phyloP scores from a whole-genome alignment of 2,113 vertebrate genomes.

The Xiphias gladius region DNA sequence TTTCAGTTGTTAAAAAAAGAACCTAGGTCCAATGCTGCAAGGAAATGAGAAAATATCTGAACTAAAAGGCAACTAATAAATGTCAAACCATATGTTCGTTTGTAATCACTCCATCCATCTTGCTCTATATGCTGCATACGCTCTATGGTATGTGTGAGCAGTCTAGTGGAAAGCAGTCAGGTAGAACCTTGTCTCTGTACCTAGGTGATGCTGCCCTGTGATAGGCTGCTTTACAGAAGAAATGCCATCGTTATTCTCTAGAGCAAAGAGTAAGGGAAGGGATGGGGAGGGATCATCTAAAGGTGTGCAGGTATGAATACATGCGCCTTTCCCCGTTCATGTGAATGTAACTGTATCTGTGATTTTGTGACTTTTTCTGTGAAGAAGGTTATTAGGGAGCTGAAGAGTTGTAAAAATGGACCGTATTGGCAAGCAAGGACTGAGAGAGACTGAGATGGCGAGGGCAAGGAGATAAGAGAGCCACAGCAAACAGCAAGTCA shows the following conservation, averaged over 20 bases:
- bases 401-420: slow-evolving; percentile 58
- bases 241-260: slow-evolving; percentile 26
- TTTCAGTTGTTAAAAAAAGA: slow-evolving; percentile 58
- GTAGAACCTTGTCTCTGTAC: slow-evolving; percentile 42
- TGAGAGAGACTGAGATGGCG: slow-evolving; percentile 46
- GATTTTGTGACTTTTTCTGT: slow-evolving; percentile 1
- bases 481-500: slow-evolving; percentile 54
- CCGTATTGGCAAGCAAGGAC: slow-evolving; percentile 45
- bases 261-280: slow-evolving; percentile 2
- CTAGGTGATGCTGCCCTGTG: slow-evolving; percentile 14
- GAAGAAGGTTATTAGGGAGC: slow-evolving; percentile 30
- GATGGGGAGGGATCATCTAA: slow-evolving; percentile 30
- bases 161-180: slow-evolving; percentile 50
- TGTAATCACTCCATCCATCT: slow-evolving; percentile 79
- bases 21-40: slow-evolving; percentile 46
- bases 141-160: slow-evolving; percentile 36
- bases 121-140: slow-evolving; percentile 38
- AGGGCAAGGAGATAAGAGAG: slow-evolving; percentile 69
- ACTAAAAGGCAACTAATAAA: slow-evolving; percentile 76
- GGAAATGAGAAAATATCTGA: slow-evolving; percentile 77
- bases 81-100: slow-evolving; percentile 66
- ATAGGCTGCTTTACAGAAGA: slow-evolving; percentile 27
- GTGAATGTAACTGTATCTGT: slow-evolving; percentile 16
- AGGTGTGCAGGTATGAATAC: slow-evolving; percentile 14
- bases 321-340: neutral